Conservation (phyloP, 2,797 vertebrate genomes). For the Urophycis tenuis region DNA sequence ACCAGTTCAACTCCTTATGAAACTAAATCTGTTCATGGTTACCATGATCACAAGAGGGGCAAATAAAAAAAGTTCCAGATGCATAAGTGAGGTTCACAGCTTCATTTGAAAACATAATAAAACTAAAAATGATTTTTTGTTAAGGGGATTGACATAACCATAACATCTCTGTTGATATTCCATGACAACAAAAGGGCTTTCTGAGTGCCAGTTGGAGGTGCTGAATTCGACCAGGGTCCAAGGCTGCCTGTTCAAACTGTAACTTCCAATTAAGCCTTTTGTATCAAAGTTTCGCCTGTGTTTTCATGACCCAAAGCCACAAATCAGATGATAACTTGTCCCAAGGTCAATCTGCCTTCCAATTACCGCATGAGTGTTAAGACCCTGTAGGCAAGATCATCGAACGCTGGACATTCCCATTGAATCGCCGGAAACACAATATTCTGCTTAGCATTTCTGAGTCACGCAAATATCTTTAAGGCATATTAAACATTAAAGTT, state of each 20-base stretch:
- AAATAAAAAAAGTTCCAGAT: constrained; percentile 40
- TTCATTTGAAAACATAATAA: constrained; percentile 33
- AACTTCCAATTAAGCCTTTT: constrained; percentile 43
- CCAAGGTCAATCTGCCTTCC: constrained; percentile 45
- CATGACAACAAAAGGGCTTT: constrained; percentile 62
- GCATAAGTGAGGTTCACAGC: constrained; percentile 52
- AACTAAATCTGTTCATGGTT: constrained; percentile 1
- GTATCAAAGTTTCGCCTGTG: constrained; percentile 41
- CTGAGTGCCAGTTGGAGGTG: constrained; percentile 63
- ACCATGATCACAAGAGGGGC: constrained; percentile 48
- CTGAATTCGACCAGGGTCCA: constrained; percentile 48
- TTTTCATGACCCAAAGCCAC: constrained; percentile 42
- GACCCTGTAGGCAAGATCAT: constrained; percentile 24
- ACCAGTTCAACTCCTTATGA: constrained; percentile 40
- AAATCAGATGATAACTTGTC: not conserved
- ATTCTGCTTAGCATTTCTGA: constrained; percentile 24
- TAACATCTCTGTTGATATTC: constrained; percentile 65
- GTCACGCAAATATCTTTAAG: constrained; percentile 45
- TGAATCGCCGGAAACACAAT: constrained; percentile 24
- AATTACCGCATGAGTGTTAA: constrained; percentile 44
- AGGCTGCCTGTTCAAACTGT: constrained; percentile 52
- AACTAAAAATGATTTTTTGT: constrained; percentile 34
- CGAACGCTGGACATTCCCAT: not conserved
- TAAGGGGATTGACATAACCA: constrained; percentile 43
- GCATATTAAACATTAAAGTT: constrained; percentile 48